phyloP scores from a whole-genome alignment of 2,888 invertebrate species.

The Chelonus formosanus region DNA sequence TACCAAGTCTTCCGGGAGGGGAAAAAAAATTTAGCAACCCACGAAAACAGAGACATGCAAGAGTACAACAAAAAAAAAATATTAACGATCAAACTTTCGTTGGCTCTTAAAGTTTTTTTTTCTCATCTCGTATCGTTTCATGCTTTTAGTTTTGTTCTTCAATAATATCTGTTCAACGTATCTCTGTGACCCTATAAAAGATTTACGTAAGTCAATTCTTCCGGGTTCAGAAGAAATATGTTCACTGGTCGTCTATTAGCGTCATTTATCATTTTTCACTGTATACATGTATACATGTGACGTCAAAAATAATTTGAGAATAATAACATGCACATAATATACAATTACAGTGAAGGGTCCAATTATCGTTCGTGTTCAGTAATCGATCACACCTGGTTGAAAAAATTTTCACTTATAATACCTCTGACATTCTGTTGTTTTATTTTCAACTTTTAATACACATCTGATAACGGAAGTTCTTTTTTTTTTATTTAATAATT shows the following conservation, averaged over 20 bases:
- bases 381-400: too few relatives aligned
- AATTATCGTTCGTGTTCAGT: too few relatives aligned
- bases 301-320: constrained; percentile 2
- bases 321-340: constrained; percentile 1
- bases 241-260: constrained; percentile 27
- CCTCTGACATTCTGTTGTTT: too few relatives aligned
- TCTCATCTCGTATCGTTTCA: constrained; percentile 12
- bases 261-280: constrained; percentile 23
- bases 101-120: constrained; percentile 19
- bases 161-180: constrained; percentile 27
- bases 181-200: constrained; percentile 30
- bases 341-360: too few relatives aligned
- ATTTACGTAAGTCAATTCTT: constrained; percentile 36
- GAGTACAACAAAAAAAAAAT: constrained; percentile 1
- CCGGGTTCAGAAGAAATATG: constrained; percentile 30
- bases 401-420: neutral
- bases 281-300: neutral
- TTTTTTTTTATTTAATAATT: too few relatives aligned
- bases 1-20: constrained; percentile 28
- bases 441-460: too few relatives aligned
- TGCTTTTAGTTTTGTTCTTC: constrained; percentile 23
- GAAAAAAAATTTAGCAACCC: constrained; percentile 14
- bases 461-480: too few relatives aligned
- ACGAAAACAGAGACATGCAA: constrained; percentile 10
- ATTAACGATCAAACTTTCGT: constrained; percentile 24